Base-by-base conservation (phyloP, 2,113 vertebrate species). In the Pterocles burchelli region DNA sequence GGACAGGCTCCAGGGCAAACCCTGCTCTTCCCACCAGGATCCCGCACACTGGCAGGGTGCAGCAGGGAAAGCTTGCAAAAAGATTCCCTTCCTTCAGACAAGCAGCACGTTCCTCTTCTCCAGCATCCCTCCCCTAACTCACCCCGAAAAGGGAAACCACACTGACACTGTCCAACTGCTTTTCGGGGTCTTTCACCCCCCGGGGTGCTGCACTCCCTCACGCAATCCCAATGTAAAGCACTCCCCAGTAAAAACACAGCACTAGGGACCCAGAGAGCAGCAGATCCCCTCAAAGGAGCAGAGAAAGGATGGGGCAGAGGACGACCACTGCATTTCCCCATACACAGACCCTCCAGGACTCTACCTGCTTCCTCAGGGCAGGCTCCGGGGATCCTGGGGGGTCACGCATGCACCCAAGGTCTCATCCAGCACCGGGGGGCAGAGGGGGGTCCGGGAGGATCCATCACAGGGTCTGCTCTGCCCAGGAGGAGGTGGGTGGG, bases 361-460 rank as follows among this genome's bases (percentile, higher is more conserved):
- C 46, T 82, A 97, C 96, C 94, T 93, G 68, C 88, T 82, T 70
- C 29, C 67, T 83, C 82, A 78, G 77, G 70, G 74, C 10, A 65
- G 77, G 61, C 77, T 33, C 29, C 5, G 7, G 28, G 65, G 48
- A 58, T 17, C 65, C 22, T 3, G 2, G 59, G 1, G 6, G 17
- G 80, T 49, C 92, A 33, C 77, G 16, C 9, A 4, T 8, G 4
- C 12, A 9, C 4, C 49, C 7, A 13, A 26, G 62, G 82, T 38
- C 54, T 36, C 10, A 0, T 78, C 63, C 67, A 24, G 82, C 0
- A 2, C 3, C 0, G 14, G 6, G 38, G n/a, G 12, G 3, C 59
- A 8, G 51, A 13, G 59, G 4, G 0, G 10, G 34, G 55, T 24
- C 72, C 83, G 0, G 1, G 48, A 4, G 52, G 70, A 48, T 28